These are phyloP conservation scores for Charina bottae DNA, from an alignment of 2,113 vertebrate genomes.

Conservation along the genomic window DNA sequence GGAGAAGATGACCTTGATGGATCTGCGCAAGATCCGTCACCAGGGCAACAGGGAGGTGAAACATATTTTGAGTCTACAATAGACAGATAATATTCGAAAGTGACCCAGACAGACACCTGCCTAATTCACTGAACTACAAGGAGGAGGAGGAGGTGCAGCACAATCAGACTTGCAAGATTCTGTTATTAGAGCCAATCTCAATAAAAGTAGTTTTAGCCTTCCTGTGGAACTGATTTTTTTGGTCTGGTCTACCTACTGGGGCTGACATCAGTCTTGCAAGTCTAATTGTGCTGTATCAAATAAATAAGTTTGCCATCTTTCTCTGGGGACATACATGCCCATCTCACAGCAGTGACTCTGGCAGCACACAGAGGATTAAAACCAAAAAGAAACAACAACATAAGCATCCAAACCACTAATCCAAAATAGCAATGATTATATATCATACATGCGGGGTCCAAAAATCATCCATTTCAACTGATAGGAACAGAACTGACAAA, in stretches of 20 bases:
- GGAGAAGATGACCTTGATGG: not conserved
- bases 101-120: not conserved
- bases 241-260: too few species aligned
- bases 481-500: too few species aligned
- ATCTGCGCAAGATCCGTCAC: not conserved
- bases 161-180: not conserved
- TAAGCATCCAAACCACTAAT: too few species aligned
- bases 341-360: too few species aligned
- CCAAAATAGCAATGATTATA: too few species aligned
- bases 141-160: not conserved
- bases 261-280: too few species aligned
- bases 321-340: not conserved
- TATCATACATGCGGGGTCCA: too few species aligned
- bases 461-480: too few species aligned
- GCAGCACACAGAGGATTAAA: too few species aligned
- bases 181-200: not conserved
- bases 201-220: too few species aligned
- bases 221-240: too few species aligned
- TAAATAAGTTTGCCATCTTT: not conserved
- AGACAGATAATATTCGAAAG: not conserved
- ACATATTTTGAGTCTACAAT: not conserved
- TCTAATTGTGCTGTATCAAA: constrained; percentile 3
- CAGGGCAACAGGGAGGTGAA: not conserved
- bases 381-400: too few species aligned
- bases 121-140: not conserved